These are phyloP conservation scores for Naso thynnoides DNA, from an alignment of 2,797 vertebrate species.

Conservation along the genomic window DNA sequence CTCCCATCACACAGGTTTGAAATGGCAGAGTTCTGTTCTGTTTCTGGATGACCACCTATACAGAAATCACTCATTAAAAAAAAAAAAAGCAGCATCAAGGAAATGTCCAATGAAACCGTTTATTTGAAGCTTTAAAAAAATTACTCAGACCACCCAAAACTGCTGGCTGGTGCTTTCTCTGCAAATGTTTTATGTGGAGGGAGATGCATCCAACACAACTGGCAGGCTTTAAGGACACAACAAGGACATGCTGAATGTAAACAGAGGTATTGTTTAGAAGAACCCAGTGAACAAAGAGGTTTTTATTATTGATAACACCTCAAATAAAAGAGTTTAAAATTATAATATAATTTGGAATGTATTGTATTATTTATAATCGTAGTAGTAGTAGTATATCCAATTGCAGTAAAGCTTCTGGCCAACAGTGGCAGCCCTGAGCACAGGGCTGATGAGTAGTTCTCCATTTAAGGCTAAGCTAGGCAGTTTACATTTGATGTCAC, in stretches of 20 bases:
- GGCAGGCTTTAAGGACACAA: slow-evolving; percentile 9
- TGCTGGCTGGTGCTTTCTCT: neutral
- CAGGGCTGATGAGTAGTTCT: neutral
- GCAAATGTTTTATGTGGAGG: neutral
- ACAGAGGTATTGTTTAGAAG: no score
- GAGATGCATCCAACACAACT: neutral
- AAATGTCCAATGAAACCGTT: slow-evolving; percentile 2
- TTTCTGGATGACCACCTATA: slow-evolving; percentile 27
- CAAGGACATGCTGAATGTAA: slow-evolving; percentile 18
- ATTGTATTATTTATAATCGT: no score
- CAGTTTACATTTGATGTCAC: no score
- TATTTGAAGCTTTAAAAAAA: slow-evolving; percentile 9
- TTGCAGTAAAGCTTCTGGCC: neutral
- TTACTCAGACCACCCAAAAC: neutral
- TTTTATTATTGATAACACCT: no score
- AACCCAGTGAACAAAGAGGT: no score
- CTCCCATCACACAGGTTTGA: neutral
- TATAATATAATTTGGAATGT: no score
- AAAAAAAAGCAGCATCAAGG: neutral
- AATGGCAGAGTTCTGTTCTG: slow-evolving; percentile 9
- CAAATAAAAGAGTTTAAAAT: no score
- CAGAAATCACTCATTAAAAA: slow-evolving; percentile 6
- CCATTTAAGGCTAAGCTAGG: no score
- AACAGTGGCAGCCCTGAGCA: neutral
- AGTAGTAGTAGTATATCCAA: neutral